Base-by-base conservation (phyloP, 2,113 vertebrate species). In the Rhynchomys soricoides region DNA sequence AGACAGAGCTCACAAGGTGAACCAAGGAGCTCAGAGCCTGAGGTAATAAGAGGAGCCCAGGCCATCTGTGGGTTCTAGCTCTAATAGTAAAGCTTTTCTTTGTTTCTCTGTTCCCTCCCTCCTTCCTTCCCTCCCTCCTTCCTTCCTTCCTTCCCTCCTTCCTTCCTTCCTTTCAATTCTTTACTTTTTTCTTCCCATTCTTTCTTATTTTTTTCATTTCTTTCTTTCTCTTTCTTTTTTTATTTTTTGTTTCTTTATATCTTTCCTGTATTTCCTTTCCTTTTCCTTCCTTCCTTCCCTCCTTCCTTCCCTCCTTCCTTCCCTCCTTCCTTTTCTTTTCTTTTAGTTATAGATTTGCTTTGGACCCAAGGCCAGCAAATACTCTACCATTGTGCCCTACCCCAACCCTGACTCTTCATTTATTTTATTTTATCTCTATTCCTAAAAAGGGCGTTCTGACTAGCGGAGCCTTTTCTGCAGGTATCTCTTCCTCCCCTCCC, bases 401-500 rank as follows among this genome's bases (percentile, higher is more conserved):
- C 12, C 21, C 7, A 70, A 34, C 34, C 29, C 83, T 50, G 59
- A 26, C 11, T 21, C 43, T 48, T 24, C 11, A 40, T 73, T 9
- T 73, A 40, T 19, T 37, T 68, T 68, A 50, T 24, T 73, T 73
- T 88, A 31, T 55, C 5, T 31, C 24, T 71, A 29, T 50, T 55
- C 83, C 26, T 66, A 5, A 34, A 12, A 71, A 68, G 81, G 34
- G 89, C 7, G 2, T 19, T 37, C 52, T 74, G 62, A 70, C 19
- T 9, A 82, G 83, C 50, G 48, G n/a, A 75, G 15, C n/a, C 17
- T 48, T 4, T 50, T 50, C 40, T 0, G 11, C 16, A 37, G 62
- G 12, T 40, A 15, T 52, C 57, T 89, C 29, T 31, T 78, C 68
- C 96, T 73, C 59, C 52, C 45, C 86, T 95, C 82, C 95, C 95